Evolutionary conservation across 2,113 vertebrate species (phyloP), one percentile per base, ranked within the genome.

Genomic region (Lamprologus tigripictilis): DNA sequence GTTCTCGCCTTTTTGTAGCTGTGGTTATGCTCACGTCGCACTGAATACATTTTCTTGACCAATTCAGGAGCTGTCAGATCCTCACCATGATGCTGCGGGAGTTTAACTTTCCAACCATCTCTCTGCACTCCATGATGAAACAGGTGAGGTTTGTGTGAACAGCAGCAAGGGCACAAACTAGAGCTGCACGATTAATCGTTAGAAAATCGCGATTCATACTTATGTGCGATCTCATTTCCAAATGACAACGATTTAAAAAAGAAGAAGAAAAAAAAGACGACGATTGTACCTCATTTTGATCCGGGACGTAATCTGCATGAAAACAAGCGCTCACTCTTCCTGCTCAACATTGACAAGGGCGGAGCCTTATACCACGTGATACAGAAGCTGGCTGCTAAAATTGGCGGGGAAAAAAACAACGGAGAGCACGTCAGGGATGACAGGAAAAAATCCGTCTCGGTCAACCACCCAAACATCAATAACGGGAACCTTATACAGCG

Each of bases 71-170:
- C 91, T 99, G 98, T 86, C 98, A 99, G 83, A 94, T 99, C 73
- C 93, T 99, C 80, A 98, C 97, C 63, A 99, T 99, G 98, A 99
- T 99, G 98, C 96, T 99, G 6, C 96, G 95, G 4, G 96, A 94
- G n/a, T 98, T 96, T 91, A 96, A 6, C 53, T 99, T 99, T 51
- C 98, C 97, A 2, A 95, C 97, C 0, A 96, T 99, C 37, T 97
- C 97, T 0, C 96, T 99, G 78, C 99, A 99, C 63, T 99, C 99
- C 49, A 98, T 98, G 98, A 98, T 99, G 99, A 99, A 99, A 42
- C 99, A 99, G 97, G 99, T 98, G 88, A 88, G 84, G 57, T 4
- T 35, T 19, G 9, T 53, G 23, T 28, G 58, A 58, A 49, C 11
- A 68, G 49, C 16, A 2, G 9, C 10, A 49, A 2, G 6, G 13